These are phyloP conservation scores for Coptodon bakossiorum DNA, from an alignment of 2,113 vertebrate genomes.

Conservation along the genomic window DNA sequence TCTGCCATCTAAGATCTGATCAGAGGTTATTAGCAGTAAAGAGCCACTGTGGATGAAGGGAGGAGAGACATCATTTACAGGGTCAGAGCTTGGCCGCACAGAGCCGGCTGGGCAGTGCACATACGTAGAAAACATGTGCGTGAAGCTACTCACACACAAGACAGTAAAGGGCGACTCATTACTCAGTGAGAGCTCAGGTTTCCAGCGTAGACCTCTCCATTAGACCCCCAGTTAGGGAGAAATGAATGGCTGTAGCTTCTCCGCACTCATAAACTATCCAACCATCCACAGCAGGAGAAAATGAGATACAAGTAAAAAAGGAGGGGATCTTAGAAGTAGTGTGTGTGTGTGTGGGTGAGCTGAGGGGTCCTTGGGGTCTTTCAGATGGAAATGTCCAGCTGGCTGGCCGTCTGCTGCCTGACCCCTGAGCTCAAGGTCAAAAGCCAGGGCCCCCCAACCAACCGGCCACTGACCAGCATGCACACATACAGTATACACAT, in stretches of 20 bases:
- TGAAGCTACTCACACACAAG: constrained; percentile 34
- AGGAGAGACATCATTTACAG: constrained; percentile 80
- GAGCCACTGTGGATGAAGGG: constrained; percentile 71
- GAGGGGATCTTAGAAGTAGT: constrained; percentile 40
- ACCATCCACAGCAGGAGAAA: constrained; percentile 58
- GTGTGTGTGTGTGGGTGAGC: background rate
- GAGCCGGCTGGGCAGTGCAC: constrained; percentile 53
- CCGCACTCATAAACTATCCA: constrained; percentile 79
- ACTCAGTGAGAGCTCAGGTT: constrained; percentile 78
- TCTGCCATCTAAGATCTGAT: constrained; percentile 71
- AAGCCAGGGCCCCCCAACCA: constrained; percentile 75
- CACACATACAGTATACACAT: constrained; percentile 14
- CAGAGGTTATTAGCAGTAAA: constrained; percentile 81
- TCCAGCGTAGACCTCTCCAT: constrained; percentile 75
- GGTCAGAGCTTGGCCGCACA: constrained; percentile 73
- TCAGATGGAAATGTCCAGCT: constrained; percentile 99
- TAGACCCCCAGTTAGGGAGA: constrained; percentile 73
- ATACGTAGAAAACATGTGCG: constrained; percentile 1
- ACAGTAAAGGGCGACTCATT: constrained; percentile 80
- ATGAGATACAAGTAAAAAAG: constrained; percentile 73
- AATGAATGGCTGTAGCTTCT: constrained; percentile 77
- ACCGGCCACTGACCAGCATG: constrained; percentile 48
- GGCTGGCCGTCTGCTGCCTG: constrained; percentile 94
- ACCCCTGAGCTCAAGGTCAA: constrained; percentile 93
- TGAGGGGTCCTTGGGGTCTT: constrained; percentile 72